phyloP scores from a whole-genome alignment of 2,797 vertebrate species.

The Valencia hispanica region DNA sequence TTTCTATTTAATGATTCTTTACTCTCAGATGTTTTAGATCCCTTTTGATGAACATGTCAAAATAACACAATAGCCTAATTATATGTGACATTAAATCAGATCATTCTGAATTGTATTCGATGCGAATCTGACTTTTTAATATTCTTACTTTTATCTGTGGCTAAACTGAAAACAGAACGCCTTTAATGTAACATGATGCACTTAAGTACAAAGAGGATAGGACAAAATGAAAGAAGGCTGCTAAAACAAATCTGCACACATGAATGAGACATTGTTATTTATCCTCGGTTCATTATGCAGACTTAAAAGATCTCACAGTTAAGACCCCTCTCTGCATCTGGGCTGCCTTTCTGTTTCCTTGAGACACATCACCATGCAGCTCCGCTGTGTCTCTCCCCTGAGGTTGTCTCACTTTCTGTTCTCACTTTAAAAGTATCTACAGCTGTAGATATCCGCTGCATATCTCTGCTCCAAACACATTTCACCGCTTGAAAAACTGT shows the following conservation, averaged over 20 bases:
- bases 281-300: neutral
- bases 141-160: neutral
- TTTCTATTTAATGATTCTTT: neutral
- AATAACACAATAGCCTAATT: neutral
- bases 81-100: neutral
- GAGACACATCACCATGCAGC: neutral
- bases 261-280: neutral
- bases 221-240: neutral
- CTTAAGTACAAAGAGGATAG: no score
- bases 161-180: neutral
- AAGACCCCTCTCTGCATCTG: neutral
- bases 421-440: constrained; percentile 41
- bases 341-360: neutral
- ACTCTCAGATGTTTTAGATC: neutral
- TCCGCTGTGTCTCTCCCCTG: neutral
- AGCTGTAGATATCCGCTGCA: constrained; percentile 12
- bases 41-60: neutral
- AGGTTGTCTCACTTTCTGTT: constrained; percentile 14
- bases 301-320: neutral
- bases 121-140: neutral
- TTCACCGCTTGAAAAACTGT: constrained; percentile 9
- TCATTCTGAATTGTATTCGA: neutral
- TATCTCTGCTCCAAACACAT: constrained; percentile 10
- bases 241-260: neutral
- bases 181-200: neutral